Conservation (phyloP, 2,888 invertebrate species). For the Diaphora mendica region DNA sequence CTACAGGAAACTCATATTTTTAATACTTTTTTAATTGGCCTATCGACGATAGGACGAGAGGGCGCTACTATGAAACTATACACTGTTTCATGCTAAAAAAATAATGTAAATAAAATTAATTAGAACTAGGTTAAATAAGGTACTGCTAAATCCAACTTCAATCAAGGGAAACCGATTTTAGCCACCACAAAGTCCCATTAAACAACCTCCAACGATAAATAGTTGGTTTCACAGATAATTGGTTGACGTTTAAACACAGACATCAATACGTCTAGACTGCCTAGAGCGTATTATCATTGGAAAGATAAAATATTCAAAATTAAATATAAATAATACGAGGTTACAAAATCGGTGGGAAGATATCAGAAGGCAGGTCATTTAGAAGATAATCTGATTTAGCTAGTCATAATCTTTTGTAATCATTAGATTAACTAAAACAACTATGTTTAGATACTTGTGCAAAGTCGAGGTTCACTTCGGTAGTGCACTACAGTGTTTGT, state of each 20-base stretch:
- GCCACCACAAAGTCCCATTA: slow-evolving; percentile 46
- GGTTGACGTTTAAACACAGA: slow-evolving; percentile 39
- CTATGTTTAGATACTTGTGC: no score
- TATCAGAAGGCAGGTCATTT: no score
- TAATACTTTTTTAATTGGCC: no score
- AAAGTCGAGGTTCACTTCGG: not conserved
- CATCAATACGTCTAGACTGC: not conserved
- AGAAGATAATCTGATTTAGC: no score
- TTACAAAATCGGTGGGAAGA: not conserved
- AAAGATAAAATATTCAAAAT: not conserved
- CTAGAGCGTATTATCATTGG: not conserved
- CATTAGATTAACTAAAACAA: no score
- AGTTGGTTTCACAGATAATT: slow-evolving; percentile 56
- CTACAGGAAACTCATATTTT: no score
- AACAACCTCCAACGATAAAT: slow-evolving; percentile 53
- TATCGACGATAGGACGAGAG: no score
- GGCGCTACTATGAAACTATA: no score
- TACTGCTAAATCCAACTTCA: slow-evolving; percentile 15
- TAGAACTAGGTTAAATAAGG: not conserved
- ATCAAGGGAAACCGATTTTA: slow-evolving; percentile 39
- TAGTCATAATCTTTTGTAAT: no score
- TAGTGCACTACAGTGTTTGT: not conserved
- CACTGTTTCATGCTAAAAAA: no score
- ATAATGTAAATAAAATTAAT: slow-evolving; percentile 1
- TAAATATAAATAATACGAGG: not conserved